Evolutionary conservation across 64 coral and sea anemone species (phyloP), one percentile per base, ranked within the genome.

Genomic region (Montipora foliosa): DNA sequence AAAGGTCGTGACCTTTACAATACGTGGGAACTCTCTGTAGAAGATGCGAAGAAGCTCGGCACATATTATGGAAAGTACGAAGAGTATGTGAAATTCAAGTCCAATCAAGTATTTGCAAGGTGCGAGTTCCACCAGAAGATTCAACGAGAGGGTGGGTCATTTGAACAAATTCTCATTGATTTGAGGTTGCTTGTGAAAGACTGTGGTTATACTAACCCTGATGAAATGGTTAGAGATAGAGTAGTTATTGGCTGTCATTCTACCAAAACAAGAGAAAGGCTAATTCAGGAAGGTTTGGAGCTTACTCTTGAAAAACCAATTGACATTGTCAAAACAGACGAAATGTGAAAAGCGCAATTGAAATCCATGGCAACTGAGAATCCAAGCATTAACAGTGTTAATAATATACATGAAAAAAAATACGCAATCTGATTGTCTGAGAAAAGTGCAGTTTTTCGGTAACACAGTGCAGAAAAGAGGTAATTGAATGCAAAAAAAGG

Each of bases 211-310:
- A 37, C 37, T 37, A 2, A 37, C 37, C 37, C 37, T 37, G 37
- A 37, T 37, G 37, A 37, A 37, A 37, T 37, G 37, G 37, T 2
- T 2, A 2, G 37, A 37, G 37, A 37, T 37, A 37, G 37, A 37
- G 37, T 37, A 37, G 37, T 37, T 37, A 37, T 37, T 37, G 37
- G 37, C 37, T 37, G 37, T 29, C 29, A 29, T 29, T 29, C 29
- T 29, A 29, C 29, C 29, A 29, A 29, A 29, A 29, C 29, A 73
- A 69, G 77, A 91, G 77, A 91, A 70, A 79, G 82, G 5, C 59
- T 74, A 1, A 91, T 91, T 68, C 75, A 91, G 20, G 25, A 91
- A 82, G 89, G 89, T 53, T 91, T 78, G 1, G 89, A 70, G 10
- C 79, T 91, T 16, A 91, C 59, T 5, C 46, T 81, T 8, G 57